Evolutionary conservation across 2,113 vertebrate genomes (phyloP), one percentile per base, ranked within the genome.

Genomic region (Podarcis cretensis): DNA sequence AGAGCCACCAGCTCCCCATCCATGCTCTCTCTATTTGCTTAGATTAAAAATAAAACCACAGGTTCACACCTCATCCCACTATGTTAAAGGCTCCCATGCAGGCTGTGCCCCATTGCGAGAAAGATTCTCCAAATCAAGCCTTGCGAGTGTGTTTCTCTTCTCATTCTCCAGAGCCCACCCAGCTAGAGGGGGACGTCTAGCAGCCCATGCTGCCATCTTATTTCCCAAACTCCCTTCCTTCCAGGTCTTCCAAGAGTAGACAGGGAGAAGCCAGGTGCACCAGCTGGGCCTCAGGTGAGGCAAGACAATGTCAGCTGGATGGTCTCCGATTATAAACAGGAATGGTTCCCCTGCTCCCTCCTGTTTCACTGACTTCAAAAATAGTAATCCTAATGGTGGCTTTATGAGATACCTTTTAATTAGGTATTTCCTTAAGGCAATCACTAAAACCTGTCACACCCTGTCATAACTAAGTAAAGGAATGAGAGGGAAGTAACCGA

Each of bases 161-260:
- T 8, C n/a, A 6, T 37, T 30, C n/a, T 1, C 14, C 1, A 6
- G 2, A 35, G n/a, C 18, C n/a, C 32, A 3, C 37, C 0, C 27
- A 35, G n/a, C 18, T 54, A 16, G 23, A 6, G 48, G 43, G 8
- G 48, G 43, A 57, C 5, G 2, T 12, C 43, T 57, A 7, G 68
- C 21, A 32, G 13, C 6, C 27, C n/a, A 20, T 59, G 48, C 14
- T 35, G 3, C 69, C 6, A 63, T 63, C 59, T 63, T 18, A 63
- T 20, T 18, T 63, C 59, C 59, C 59, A 14, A 63, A 63, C 59
- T 54, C 48, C 2, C 48, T 54, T 54, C 48, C 48, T 12, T 10
- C 3, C 16, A 63, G 59, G 59, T 0, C 59, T 63, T 63, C 16
- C 18, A 20, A 63, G 59, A 20, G 59, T 20, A 63, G 18, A 63